Base-by-base conservation (phyloP, 2,797 vertebrate genomes). In the Bucorvus abyssinicus region DNA sequence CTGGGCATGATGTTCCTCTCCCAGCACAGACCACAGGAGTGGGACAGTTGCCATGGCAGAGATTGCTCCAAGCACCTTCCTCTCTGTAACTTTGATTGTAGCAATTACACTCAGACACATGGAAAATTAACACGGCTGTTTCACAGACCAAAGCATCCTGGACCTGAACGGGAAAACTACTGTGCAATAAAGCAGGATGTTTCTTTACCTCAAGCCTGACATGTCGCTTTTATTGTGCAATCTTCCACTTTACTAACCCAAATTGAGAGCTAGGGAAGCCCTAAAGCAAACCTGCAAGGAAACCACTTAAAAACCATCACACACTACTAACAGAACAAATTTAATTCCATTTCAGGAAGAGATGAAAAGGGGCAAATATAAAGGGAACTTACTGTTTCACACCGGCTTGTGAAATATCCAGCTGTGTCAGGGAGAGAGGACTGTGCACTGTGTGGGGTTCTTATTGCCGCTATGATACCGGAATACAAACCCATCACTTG, bases 241-340 rank as follows among this genome's bases (percentile, higher is more conserved):
- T 93, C 89, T 77, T 88, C 16, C 67, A 81, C 38, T 84, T 69
- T 65, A 40, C 81, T 65, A 74, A 71, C 24, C 83, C 57, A 82
- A 84, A 75, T 5, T 3, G 8, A 84, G 77, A 80, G 55, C 3
- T 27, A 26, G 56, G 53, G 71, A 94, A 93, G 75, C 67, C 65
- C 53, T 70, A 60, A 93, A 87, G 82, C 32, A 21, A 96, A 90
- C 59, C 57, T 83, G 7, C 78, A 80, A 91, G 86, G 93, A 95
- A 97, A 73, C 40, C 79, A 93, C 89, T 96, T 93, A 78, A 95
- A 95, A 97, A 65, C 47, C 82, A 94, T 79, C 73, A 87, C 57
- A 86, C 6, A 4, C 55, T 40, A 93, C 14, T 60, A 93, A 90
- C 0, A 78, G 73, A 94, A 84, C 22, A 69, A 70, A 96, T 93